These are phyloP conservation scores for Pogoniulus pusillus DNA, from an alignment of 2,797 vertebrate genomes.

Conservation along the genomic window DNA sequence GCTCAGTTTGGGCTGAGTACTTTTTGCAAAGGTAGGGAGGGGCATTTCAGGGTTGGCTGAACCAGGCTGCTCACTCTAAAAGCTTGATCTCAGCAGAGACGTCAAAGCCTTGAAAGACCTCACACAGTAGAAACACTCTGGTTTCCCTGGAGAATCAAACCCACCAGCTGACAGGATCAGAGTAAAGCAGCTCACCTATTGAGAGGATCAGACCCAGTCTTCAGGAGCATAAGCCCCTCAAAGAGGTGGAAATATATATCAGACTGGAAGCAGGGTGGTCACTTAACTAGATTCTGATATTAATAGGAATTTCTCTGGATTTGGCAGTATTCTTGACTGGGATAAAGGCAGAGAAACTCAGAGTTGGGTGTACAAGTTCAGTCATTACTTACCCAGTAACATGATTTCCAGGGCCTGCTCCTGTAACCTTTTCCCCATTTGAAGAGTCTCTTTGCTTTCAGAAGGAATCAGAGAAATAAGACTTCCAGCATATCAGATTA, in stretches of 20 bases:
- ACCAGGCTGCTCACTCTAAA: not conserved
- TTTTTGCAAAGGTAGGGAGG: not conserved
- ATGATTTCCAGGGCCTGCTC: not conserved
- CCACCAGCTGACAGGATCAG: not conserved
- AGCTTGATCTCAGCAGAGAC: not conserved
- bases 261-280: not conserved
- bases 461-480: not conserved
- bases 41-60: not conserved
- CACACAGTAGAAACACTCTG: not conserved
- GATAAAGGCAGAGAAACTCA: not conserved
- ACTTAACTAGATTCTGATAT: not conserved
- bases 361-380: not conserved
- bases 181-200: not conserved
- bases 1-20: not conserved
- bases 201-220: not conserved
- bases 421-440: not conserved
- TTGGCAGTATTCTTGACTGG: not conserved
- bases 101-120: not conserved
- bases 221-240: not conserved
- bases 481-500: not conserved
- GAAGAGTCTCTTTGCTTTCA: not conserved
- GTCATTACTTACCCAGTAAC: not conserved
- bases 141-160: not conserved
- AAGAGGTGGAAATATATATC: not conserved
- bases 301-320: not conserved